Conservation (phyloP, 2,888 invertebrate genomes). For the Ennomos erosarius region DNA sequence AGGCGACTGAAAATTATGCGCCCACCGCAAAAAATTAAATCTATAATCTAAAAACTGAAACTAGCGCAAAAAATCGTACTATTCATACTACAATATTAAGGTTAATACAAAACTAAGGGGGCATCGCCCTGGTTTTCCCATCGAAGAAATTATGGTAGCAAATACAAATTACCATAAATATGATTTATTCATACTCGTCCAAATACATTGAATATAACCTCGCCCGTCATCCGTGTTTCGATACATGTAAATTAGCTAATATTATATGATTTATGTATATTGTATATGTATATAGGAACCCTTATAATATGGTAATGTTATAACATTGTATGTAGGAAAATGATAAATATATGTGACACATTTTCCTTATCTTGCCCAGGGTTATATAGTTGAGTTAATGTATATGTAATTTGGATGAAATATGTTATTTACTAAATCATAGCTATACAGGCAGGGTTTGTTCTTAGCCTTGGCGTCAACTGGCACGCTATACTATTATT, state of each 20-base stretch:
- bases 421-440: too few species aligned
- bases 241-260: slow-evolving; percentile 27
- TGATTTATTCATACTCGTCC: slow-evolving; percentile 66
- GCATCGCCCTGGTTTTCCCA: slow-evolving; percentile 51
- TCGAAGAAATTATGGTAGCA: slow-evolving; percentile 56
- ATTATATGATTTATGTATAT: slow-evolving; percentile 19
- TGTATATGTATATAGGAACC: slow-evolving; percentile 12
- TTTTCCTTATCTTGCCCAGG: slow-evolving; percentile 16
- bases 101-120: slow-evolving; percentile 28
- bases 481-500: too few species aligned
- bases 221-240: slow-evolving; percentile 18
- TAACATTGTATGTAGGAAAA: slow-evolving; percentile 5
- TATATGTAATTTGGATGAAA: too few species aligned
- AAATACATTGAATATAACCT: slow-evolving; percentile 45
- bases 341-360: slow-evolving; percentile 9
- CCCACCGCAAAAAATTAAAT: too few species aligned
- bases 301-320: slow-evolving; percentile 21
- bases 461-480: too few species aligned
- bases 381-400: too few species aligned
- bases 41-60: too few species aligned
- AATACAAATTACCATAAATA: slow-evolving; percentile 62
- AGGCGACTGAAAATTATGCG: too few species aligned
- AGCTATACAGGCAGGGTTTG: too few species aligned
- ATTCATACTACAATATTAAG: slow-evolving; percentile 11
- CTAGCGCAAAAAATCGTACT: background rate